Evolutionary conservation across 2,888 invertebrate species (phyloP), one percentile per base, ranked within the genome.

Genomic region (Megalurothrips usitatus): DNA sequence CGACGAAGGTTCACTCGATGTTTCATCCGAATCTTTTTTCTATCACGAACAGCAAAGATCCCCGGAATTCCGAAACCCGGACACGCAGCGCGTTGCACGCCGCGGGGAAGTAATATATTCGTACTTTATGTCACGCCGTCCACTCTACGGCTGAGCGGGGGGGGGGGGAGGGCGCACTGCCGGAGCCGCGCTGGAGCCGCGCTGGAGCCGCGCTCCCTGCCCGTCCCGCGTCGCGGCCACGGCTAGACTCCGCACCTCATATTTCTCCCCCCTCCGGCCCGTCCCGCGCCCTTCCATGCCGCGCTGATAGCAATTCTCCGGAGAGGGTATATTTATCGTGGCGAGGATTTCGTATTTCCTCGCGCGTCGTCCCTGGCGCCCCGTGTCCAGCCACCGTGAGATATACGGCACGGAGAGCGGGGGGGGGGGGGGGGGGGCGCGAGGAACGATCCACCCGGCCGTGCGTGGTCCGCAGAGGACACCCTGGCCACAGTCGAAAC

Each of bases 271-370:
- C 58, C 14, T n/a, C n/a, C n/a, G n/a, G n/a, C 14, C 11, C 58
- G 14, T 19, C 14, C 19, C 58, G 17, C 17, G 14, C 58, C 58
- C 58, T 58, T 58, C 58, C 34, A 58, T 17, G 26, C n/a, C n/a
- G 23, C 23, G 68, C 23, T 75, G 68, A 75, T 75, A 26, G 68
- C 23, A 26, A 26, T n/a, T 23, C 23, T 23, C 23, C 23, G 26
- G 68, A 75, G 68, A 26, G 68, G 26, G 68, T 75, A 75, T 75
- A 75, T 26, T 75, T 75, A 75, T 75, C 68, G 68, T 26, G 23
- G 68, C 23, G 68, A 75, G 68, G 68, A 75, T 75, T 75, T 75
- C 68, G 68, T 26, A 26, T 26, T 75, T 26, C 68, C 26, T 23
- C 68, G 12, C 68, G 26, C 68, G 68, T 12, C 68, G 9, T 10